Base-by-base conservation (phyloP, 1,140 invertebrate species). In the Heliconius melpomene region DNA sequence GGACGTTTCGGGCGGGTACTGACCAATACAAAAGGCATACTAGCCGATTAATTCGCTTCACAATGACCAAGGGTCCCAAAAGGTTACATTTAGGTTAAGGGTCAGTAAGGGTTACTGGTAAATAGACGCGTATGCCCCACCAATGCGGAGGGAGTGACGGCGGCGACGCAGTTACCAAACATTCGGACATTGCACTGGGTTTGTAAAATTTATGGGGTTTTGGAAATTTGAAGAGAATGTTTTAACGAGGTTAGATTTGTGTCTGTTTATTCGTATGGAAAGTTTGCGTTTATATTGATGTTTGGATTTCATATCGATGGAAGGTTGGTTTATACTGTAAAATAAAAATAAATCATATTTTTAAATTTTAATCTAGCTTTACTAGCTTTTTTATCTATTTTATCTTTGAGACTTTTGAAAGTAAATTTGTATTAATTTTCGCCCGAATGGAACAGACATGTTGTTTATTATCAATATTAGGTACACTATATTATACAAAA, bases 71-170 rank as follows among this genome's bases (percentile, higher is more conserved):
- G 89, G 90, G 88, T 86, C 89, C 87, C 85, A 90, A 77, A 36
- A 88, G 92, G 92, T 94, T 91, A 94, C 92, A 92, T 94, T 94
- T 94, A 94, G 92, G 91, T 93, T 82, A 93, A 85, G 92, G 92
- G 91, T 94, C 91, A 90, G 87, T 82, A 75, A 83, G 90, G 89
- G 90, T 91, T 89, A 89, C 82, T 84, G 87, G 90, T 94, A 94
- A 94, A 94, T 94, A 93, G 90, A 84, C 85, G 79, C 84, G 88
- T 87, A 86, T 87, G 88, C 75, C 86, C 84, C 72, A 78, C 79
- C 84, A 84, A 91, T 90, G 83, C 79, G 76, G 80, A 82, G 90
- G 92, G 92, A 90, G 91, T 92, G 90, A 90, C 87, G 81, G 84
- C 82, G 83, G 88, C 81, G 46, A 80, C 80, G 75, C 75, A 89